phyloP scores from a whole-genome alignment of 2,888 invertebrate species.

The Epistrophella euchroma region DNA sequence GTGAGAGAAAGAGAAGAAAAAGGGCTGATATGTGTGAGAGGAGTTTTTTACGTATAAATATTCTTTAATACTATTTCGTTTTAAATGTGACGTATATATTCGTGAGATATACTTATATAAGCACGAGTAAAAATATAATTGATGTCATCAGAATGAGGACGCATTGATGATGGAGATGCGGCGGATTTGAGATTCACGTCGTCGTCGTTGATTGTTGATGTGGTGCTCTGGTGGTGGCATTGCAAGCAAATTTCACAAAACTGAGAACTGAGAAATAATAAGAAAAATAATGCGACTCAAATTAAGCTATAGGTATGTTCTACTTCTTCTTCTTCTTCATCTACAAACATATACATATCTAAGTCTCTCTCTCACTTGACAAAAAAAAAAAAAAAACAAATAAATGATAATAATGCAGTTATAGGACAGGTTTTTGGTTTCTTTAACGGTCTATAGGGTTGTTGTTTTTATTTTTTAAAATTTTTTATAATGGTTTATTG shows the following conservation, averaged over 20 bases:
- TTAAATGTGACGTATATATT: background rate
- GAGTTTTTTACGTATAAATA: constrained; percentile 41
- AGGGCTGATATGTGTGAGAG: constrained; percentile 32
- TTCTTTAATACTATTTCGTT: constrained; percentile 23
- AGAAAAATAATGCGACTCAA: constrained; percentile 41
- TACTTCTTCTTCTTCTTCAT: constrained; percentile 1
- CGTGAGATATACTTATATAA: background rate
- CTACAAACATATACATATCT: constrained; percentile 6
- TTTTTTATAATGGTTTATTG: background rate
- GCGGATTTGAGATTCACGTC: constrained; percentile 20
- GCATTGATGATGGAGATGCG: constrained; percentile 45
- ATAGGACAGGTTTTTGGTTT: background rate
- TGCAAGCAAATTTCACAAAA: constrained; percentile 14
- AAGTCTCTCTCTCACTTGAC: constrained; percentile 3
- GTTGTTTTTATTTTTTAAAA: background rate
- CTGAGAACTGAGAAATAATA: background rate
- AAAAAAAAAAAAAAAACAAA: background rate
- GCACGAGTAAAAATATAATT: constrained; percentile 40
- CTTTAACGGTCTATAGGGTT: background rate
- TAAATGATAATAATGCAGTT: background rate
- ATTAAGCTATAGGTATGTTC: constrained; percentile 40
- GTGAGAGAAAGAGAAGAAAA: constrained; percentile 20
- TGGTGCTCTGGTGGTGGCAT: constrained; percentile 39
- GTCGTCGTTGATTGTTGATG: constrained; percentile 24
- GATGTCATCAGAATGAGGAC: constrained; percentile 62